Percentiles rank a stretch among this genome's conserved stretches.
These are phyloP conservation scores for Mycalesis mineus DNA, from an alignment of 2,888 invertebrate species.

Conservation along the genomic window DNA sequence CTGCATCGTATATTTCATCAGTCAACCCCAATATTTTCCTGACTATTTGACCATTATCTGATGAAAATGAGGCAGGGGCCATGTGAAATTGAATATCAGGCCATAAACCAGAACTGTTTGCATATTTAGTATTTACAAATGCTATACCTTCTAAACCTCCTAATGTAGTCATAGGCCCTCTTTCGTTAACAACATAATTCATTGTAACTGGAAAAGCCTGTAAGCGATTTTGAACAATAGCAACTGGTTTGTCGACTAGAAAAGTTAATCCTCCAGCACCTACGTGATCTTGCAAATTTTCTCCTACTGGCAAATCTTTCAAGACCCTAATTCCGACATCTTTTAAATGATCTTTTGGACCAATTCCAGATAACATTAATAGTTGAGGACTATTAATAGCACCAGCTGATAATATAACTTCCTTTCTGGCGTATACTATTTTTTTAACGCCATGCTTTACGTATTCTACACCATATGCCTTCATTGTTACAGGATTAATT, in stretches of 20 bases:
- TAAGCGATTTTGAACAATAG: conserved; percentile 88
- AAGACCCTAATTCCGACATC: conserved; percentile 85
- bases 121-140: conserved; percentile 90
- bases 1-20: conserved; percentile 87
- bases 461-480: conserved; percentile 89
- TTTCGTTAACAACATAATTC: conserved; percentile 83
- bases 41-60: conserved; percentile 86
- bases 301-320: conserved; percentile 86
- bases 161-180: conserved; percentile 86
- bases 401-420: conserved; percentile 92
- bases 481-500: conserved; percentile 85
- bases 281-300: conserved; percentile 92
- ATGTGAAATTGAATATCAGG: conserved; percentile 96
- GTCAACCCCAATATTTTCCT: conserved; percentile 88
- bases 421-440: conserved; percentile 85
- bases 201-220: conserved; percentile 88
- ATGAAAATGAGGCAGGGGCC: conserved; percentile 92
- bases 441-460: conserved; percentile 84
- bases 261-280: conserved; percentile 90
- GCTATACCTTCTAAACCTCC: conserved; percentile 93
- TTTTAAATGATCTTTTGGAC: conserved; percentile 83
- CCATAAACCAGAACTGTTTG: conserved; percentile 86
- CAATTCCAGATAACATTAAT: conserved; percentile 93
- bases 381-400: conserved; percentile 95
- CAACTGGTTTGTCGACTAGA: conserved; percentile 88